Percentiles rank a stretch among this genome's conserved stretches.
Conservation (phyloP, 2,113 vertebrate genomes). For the Shinisaurus crocodilurus region DNA sequence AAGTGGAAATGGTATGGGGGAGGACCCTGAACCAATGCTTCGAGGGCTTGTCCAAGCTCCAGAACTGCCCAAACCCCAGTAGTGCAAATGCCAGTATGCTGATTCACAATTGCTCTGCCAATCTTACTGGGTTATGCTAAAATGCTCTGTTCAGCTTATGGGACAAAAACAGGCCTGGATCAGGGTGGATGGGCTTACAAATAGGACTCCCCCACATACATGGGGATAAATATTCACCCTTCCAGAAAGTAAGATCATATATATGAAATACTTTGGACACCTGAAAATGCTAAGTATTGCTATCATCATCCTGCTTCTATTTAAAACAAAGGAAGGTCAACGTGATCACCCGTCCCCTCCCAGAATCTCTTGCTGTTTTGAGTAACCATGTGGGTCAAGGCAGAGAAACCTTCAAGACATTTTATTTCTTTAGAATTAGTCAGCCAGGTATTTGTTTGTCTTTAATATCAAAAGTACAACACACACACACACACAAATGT, state of each 20-base stretch:
- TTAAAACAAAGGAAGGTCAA: neutral
- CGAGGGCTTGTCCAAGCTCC: neutral
- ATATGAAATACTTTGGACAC: neutral
- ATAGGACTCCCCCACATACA: neutral
- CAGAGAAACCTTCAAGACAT: neutral
- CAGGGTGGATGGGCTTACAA: neutral
- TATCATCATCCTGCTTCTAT: neutral
- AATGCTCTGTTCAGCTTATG: no score
- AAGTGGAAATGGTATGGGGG: neutral
- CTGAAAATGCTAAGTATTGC: neutral
- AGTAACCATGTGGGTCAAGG: neutral
- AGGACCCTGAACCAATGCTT: neutral
- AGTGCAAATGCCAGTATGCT: neutral
- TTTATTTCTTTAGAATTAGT: constrained; percentile 20
- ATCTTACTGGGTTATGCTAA: neutral
- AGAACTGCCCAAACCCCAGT: neutral
- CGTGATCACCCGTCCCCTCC: neutral
- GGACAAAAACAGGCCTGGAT: neutral
- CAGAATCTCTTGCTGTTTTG: neutral
- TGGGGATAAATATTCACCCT: neutral
- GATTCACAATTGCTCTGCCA: neutral
- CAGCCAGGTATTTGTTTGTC: neutral
- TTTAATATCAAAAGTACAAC: neutral
- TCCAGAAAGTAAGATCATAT: neutral
- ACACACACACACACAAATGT: neutral